These are phyloP conservation scores for Drosophila jambulina DNA, from an alignment of 1,140 invertebrate species.

Conservation along the genomic window DNA sequence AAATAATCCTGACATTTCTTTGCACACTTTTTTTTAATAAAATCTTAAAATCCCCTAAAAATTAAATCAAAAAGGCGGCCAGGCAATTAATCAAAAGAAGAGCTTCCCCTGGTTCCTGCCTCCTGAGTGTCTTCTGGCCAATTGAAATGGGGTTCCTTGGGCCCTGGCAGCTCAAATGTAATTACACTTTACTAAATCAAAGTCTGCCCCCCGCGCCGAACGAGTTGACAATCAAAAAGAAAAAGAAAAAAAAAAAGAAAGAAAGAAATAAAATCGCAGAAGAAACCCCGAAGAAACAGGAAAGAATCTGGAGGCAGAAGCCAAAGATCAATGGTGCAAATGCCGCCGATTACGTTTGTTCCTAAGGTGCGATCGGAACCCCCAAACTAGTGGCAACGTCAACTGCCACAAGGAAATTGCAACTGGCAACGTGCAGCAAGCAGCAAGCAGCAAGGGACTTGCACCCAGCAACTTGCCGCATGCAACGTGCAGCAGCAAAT, in stretches of 20 bases:
- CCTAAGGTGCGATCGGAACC: conserved; percentile 44
- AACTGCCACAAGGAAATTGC: conserved; percentile 50
- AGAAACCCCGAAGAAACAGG: background rate
- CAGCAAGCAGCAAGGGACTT: conserved; percentile 5
- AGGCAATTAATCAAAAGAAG: background rate
- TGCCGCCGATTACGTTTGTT: conserved; percentile 22
- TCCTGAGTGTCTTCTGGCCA: background rate
- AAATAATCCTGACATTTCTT: no score
- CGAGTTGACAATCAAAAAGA: conserved; percentile 47
- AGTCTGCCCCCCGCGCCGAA: conserved; percentile 13
- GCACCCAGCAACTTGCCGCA: background rate
- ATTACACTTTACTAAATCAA: conserved; percentile 55
- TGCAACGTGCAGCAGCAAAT: conserved; percentile 64
- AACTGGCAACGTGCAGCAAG: conserved; percentile 41
- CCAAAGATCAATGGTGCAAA: conserved; percentile 47
- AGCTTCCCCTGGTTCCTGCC: background rate
- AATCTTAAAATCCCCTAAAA: background rate
- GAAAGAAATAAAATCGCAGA: background rate
- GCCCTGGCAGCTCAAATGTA: conserved; percentile 18
- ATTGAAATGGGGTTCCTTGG: conserved; percentile 23
- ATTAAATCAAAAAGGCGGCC: background rate
- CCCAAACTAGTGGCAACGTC: conserved; percentile 55
- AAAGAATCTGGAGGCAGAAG: conserved; percentile 14
- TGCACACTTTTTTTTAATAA: no score
- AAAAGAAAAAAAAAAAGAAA: background rate